Evolutionary conservation across 2,113 vertebrate genomes (phyloP), one percentile per base, ranked within the genome.

Genomic region (Emberiza fucata): DNA sequence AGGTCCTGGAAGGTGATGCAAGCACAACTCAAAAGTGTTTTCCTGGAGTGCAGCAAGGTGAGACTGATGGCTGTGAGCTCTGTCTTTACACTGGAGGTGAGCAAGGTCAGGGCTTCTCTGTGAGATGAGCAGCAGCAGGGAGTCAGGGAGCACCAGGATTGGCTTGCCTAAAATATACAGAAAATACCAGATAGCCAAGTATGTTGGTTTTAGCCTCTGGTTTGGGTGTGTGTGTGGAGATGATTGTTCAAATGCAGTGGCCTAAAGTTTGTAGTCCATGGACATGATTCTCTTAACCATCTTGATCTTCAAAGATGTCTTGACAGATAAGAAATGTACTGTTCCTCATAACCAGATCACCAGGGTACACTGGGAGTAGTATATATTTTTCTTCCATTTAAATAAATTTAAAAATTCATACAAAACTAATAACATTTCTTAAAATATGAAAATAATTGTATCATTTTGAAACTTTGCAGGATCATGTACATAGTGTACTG

Each of bases 401-500:
- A 73, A 59, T 64, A 45, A 35, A 48, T 82, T 78, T 40, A 1
- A 29, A 24, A 56, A 19, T 29, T 61, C 3, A 40, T 85, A 59
- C 35, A 28, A 12, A 73, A 54, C 20, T 48, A 16, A 0, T n/a
- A 14, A 7, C 48, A n/a, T 40, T 61, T 64, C 93, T 75, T 57
- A 33, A 51, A 56, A 29, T 77, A 61, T 95, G 63, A 92, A 97
- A 76, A 83, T 66, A 51, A 33, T 47, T 82, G 82, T 82, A 75
- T 83, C 5, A 50, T 79, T 95, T 95, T 95, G 68, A 45, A 37
- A 95, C 89, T 95, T 35, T 42, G 64, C 66, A 91, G 78, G 66
- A 59, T 56, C 65, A 20, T 28, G 44, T 75, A 66, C 1, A 1
- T 28, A 37, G 72, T 66, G 14, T 66, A 19, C 9, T 63, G 64